phyloP scores from a whole-genome alignment of 1,140 invertebrate species.

The Drosophila mojavensis region DNA sequence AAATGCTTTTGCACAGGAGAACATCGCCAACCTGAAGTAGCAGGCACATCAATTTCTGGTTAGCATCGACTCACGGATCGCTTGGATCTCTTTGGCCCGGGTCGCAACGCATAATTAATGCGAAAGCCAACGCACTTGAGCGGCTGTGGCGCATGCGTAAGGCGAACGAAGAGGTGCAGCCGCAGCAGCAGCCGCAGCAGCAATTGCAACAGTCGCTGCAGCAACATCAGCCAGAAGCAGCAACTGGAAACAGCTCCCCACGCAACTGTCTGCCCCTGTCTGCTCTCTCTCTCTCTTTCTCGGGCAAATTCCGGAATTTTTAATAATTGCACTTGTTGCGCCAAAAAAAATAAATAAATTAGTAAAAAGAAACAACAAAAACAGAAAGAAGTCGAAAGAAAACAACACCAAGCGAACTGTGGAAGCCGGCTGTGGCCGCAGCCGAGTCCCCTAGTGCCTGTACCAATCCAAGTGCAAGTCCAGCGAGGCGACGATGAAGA shows the following conservation, averaged over 20 bases:
- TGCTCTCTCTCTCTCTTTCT: slow-evolving; percentile 3
- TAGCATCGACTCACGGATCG: slow-evolving; percentile 40
- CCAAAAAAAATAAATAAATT: slow-evolving; percentile 58
- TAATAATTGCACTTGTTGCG: slow-evolving; percentile 83
- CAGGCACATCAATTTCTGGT: slow-evolving; percentile 80
- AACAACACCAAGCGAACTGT: slow-evolving; percentile 55
- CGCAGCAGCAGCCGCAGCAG: slow-evolving; percentile 40
- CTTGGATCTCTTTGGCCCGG: slow-evolving; percentile 23
- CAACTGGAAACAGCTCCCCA: slow-evolving; percentile 76
- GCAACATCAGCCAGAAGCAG: slow-evolving; percentile 28
- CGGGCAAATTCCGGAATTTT: slow-evolving; percentile 73
- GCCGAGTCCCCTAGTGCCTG: slow-evolving; percentile 23
- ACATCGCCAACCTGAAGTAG: slow-evolving; percentile 56
- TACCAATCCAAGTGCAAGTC: slow-evolving; percentile 28
- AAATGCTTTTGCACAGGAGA: slow-evolving; percentile 66
- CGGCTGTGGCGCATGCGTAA: slow-evolving; percentile 63
- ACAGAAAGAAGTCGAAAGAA: slow-evolving; percentile 28
- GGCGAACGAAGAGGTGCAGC: slow-evolving; percentile 52
- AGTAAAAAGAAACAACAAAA: slow-evolving; percentile 30
- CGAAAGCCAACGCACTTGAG: slow-evolving; percentile 80
- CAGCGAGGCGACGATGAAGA: slow-evolving; percentile 75
- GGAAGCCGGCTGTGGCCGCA: slow-evolving; percentile 61
- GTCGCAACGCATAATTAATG: slow-evolving; percentile 76
- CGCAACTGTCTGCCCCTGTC: slow-evolving; percentile 49
- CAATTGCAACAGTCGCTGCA: slow-evolving; percentile 1